These are phyloP conservation scores for Hylia prasina DNA, from an alignment of 2,113 vertebrate species.

Conservation along the genomic window DNA sequence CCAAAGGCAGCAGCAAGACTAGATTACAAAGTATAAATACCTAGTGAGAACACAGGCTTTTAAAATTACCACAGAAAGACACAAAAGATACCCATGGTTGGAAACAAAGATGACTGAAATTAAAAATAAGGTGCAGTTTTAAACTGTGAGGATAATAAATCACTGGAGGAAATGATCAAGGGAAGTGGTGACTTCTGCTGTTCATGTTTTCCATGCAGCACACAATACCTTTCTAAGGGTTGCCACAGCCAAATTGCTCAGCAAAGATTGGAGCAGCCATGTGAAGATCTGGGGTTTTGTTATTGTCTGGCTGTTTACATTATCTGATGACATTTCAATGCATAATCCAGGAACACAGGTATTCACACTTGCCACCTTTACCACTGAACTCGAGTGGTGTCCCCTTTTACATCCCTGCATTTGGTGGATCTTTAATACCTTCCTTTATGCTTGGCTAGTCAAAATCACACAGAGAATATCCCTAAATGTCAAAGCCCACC, in stretches of 20 bases:
- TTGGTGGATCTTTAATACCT: not conserved
- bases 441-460: not conserved
- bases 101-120: not conserved
- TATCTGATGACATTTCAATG: not conserved
- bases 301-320: not conserved
- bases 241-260: not conserved
- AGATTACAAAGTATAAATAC: not conserved
- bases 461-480: not conserved
- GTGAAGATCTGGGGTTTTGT: not conserved
- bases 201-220: not conserved
- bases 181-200: not conserved
- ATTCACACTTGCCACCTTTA: not conserved
- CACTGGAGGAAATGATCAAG: not conserved
- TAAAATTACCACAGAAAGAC: not conserved
- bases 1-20: not conserved
- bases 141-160: not conserved
- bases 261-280: not conserved
- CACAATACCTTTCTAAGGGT: not conserved
- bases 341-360: not conserved
- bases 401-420: not conserved
- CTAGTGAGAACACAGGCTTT: not conserved
- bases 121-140: not conserved
- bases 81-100: not conserved
- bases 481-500: not conserved
- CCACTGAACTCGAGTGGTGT: not conserved